phyloP scores from a whole-genome alignment of 2,888 invertebrate genomes.

The Plusia festucae region DNA sequence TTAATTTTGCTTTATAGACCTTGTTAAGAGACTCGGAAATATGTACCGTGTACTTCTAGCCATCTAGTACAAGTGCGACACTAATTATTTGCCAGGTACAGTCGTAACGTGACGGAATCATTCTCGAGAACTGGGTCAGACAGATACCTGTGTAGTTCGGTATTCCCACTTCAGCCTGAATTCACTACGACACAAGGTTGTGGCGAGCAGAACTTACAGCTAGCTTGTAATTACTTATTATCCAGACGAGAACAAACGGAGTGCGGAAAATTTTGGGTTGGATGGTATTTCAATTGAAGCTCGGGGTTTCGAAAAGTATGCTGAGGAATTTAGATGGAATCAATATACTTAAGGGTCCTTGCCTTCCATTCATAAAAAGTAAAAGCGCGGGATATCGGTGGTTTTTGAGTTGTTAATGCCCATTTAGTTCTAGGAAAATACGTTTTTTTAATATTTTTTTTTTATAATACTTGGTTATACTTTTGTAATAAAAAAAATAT shows the following conservation, averaged over 20 bases:
- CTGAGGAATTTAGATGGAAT: conserved; percentile 1
- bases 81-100: conserved; percentile 4
- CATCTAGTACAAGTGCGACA: conserved; percentile 4
- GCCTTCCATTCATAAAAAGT: conserved; percentile 4
- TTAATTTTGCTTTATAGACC: background rate
- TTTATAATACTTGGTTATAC: too few species aligned
- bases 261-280: background rate
- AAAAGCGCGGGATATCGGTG: background rate
- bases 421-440: background rate
- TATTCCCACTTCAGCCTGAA: background rate
- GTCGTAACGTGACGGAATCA: conserved; percentile 1
- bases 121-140: conserved; percentile 4
- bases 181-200: conserved; percentile 1
- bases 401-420: conserved; percentile 4
- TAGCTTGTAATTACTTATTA: background rate
- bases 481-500: too few species aligned
- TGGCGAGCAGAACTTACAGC: background rate
- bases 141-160: conserved; percentile 4
- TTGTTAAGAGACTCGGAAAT: background rate
- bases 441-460: background rate
- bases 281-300: conserved; percentile 4
- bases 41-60: background rate
- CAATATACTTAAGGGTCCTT: background rate
- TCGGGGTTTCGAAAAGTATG: background rate
- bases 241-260: background rate